These are phyloP conservation scores for Pteria penguin DNA, from an alignment of 2,888 invertebrate species.

Conservation along the genomic window DNA sequence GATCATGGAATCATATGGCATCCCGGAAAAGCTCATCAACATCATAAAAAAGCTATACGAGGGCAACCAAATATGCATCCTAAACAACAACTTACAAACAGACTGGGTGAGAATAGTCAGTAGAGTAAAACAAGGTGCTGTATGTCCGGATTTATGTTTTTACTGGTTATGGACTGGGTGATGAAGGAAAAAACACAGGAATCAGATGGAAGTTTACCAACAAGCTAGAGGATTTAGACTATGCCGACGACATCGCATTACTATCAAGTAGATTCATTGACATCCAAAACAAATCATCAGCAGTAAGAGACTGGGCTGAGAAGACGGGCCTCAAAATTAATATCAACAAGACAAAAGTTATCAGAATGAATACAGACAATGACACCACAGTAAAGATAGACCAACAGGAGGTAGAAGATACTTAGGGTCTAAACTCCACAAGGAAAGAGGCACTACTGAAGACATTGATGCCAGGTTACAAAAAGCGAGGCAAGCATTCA, in stretches of 20 bases:
- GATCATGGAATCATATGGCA: too few relatives aligned
- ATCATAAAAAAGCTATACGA: too few relatives aligned
- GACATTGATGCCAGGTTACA: neutral
- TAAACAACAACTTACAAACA: too few relatives aligned
- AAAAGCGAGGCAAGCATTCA: neutral
- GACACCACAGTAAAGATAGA: neutral
- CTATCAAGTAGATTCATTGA: neutral
- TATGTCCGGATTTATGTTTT: neutral
- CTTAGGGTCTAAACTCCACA: neutral
- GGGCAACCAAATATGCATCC: too few relatives aligned
- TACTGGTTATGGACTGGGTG: neutral
- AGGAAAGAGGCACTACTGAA: neutral
- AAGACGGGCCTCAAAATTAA: neutral
- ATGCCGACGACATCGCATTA: neutral
- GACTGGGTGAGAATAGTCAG: too few relatives aligned
- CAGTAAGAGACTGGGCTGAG: neutral
- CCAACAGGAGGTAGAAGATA: neutral
- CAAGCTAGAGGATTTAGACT: conserved; percentile 5
- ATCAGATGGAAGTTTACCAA: neutral
- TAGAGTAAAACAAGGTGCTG: neutral
- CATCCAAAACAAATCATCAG: neutral
- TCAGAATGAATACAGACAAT: neutral
- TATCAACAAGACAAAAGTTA: neutral
- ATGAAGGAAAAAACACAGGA: conserved; percentile 1
- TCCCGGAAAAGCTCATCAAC: too few relatives aligned